phyloP scores from a whole-genome alignment of 2,888 invertebrate species.

The Drosophila dives region DNA sequence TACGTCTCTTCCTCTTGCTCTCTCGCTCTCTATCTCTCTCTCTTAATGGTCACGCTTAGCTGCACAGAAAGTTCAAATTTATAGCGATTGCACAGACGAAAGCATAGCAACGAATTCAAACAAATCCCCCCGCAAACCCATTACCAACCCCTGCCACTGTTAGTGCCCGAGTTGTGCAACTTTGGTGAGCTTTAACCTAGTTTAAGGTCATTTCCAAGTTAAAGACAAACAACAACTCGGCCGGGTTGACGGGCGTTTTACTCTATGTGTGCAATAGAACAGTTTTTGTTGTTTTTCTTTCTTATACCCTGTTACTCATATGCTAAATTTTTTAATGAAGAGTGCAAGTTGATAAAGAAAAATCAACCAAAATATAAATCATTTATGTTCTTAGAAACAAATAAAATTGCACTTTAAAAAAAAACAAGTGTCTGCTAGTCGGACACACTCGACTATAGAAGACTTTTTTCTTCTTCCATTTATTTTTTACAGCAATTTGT shows the following conservation, averaged over 20 bases:
- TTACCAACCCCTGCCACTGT: not conserved
- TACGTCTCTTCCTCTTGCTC: constrained; percentile 24
- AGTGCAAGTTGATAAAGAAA: not conserved
- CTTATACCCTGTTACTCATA: not conserved
- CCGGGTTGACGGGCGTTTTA: constrained; percentile 6
- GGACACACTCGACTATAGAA: not conserved
- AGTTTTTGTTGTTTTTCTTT: constrained; percentile 8
- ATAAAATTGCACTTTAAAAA: no score
- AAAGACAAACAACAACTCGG: constrained; percentile 67
- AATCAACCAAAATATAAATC: not conserved
- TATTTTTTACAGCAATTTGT: constrained; percentile 28
- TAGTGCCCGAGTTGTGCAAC: constrained; percentile 46
- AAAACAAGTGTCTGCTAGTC: not conserved
- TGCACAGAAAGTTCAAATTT: constrained; percentile 75
- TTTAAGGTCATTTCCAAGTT: constrained; percentile 83
- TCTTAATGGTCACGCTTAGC: constrained; percentile 54
- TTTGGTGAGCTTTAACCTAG: constrained; percentile 83
- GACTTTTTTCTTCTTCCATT: constrained; percentile 7
- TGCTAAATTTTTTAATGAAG: not conserved
- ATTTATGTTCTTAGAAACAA: not conserved
- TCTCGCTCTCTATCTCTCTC: constrained; percentile 30
- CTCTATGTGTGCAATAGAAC: constrained; percentile 19
- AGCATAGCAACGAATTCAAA: constrained; percentile 31
- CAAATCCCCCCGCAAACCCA: not conserved
- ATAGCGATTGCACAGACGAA: constrained; percentile 39